Percentiles rank a stretch among this genome's conserved stretches.
Conservation (phyloP, 2,797 vertebrate genomes). For the Macropodus opercularis region DNA sequence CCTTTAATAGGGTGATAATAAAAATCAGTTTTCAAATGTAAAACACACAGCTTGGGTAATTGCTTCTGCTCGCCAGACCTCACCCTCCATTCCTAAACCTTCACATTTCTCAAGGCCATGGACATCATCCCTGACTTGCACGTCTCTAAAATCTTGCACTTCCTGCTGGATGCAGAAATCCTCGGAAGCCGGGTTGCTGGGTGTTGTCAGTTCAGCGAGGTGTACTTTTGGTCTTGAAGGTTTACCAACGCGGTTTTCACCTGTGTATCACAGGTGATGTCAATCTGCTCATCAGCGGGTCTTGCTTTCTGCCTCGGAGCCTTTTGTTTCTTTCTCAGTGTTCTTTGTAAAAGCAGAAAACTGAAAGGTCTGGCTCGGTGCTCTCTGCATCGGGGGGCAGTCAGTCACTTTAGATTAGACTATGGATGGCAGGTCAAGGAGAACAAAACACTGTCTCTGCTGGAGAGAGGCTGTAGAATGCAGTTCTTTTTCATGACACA, state of each 20-base stretch:
- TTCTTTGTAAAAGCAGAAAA: conserved; percentile 69
- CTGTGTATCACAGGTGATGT: conserved; percentile 73
- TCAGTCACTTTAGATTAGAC: conserved; percentile 82
- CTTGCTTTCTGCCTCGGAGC: conserved; percentile 67
- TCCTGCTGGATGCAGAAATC: conserved; percentile 21
- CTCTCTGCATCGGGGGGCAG: conserved; percentile 72
- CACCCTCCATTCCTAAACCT: conserved; percentile 22
- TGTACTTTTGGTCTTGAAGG: conserved; percentile 61
- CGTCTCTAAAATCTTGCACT: conserved; percentile 19
- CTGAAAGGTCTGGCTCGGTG: conserved; percentile 72
- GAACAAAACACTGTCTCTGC: conserved; percentile 72
- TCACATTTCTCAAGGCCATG: conserved; percentile 20
- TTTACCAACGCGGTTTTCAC: conserved; percentile 50
- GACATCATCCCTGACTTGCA: conserved; percentile 17
- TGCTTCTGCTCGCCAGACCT: conserved; percentile 33
- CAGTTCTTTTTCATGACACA: conserved; percentile 42
- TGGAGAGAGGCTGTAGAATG: conserved; percentile 43
- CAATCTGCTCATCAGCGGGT: conserved; percentile 74
- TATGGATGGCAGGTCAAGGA: conserved; percentile 80
- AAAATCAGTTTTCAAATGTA: conserved; percentile 26
- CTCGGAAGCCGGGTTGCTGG: conserved; percentile 28
- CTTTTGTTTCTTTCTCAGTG: conserved; percentile 65
- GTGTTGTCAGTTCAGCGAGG: conserved; percentile 41
- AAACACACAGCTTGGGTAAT: conserved; percentile 11
- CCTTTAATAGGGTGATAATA: conserved; percentile 24